phyloP scores from a whole-genome alignment of 2,888 invertebrate species.

The Phytoseiulus persimilis region DNA sequence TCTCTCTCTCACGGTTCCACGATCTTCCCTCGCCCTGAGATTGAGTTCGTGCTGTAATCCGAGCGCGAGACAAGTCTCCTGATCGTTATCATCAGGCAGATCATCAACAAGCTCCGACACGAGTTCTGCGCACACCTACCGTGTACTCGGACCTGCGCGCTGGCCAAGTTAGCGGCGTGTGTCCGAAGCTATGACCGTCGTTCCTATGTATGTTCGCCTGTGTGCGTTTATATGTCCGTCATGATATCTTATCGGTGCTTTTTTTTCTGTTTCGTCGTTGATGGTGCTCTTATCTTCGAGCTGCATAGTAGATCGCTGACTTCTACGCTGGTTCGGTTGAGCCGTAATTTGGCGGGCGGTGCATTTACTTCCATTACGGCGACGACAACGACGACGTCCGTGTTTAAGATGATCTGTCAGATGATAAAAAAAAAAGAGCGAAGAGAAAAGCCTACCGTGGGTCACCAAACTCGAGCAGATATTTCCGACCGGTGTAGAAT shows the following conservation, averaged over 20 bases:
- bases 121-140: background rate
- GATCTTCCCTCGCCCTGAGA: background rate
- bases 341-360: background rate
- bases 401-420: slow-evolving; percentile 5
- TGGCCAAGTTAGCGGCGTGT: too few relatives aligned
- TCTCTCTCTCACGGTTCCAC: too few relatives aligned
- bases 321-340: background rate
- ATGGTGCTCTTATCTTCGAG: background rate
- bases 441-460: background rate
- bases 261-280: background rate
- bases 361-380: slow-evolving; percentile 5
- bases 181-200: too few relatives aligned
- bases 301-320: background rate
- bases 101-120: background rate
- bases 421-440: background rate
- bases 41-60: background rate
- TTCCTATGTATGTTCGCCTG: background rate
- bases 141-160: background rate
- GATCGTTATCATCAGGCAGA: background rate
- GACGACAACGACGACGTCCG: background rate
- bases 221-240: background rate
- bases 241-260: background rate
- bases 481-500: background rate
- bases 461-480: background rate
- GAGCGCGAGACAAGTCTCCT: background rate